Evolutionary conservation across 1,140 invertebrate species (phyloP), one percentile per base, ranked within the genome.

Genomic region (Calephelis virginiensis): DNA sequence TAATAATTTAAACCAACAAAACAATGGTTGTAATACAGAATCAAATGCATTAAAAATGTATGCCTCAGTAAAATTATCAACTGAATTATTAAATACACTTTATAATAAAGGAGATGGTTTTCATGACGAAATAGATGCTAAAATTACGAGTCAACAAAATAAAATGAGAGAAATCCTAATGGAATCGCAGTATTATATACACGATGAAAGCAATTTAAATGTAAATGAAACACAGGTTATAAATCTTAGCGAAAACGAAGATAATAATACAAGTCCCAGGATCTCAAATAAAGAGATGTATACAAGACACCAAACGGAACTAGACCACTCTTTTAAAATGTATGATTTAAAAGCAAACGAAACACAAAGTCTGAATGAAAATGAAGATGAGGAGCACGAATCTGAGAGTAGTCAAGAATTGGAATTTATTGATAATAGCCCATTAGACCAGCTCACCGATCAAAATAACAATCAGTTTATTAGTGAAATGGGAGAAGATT

Each of bases 41-140:
- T 43, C 59, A 56, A 47, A 61, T 61, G 12, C 61, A 40, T 53
- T 12, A 40, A 66, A 64, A 17, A 72, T 70, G 56, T 75, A 66
- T 61, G 61, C 76, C 28, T 63, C 71, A 43, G 82, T 89, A 9
- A 80, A 73, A 76, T 82, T 73, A n/a, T 86, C 86, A 5, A 81
- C 78, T 38, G 78, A 86, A 68, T 65, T 89, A 63, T 74, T 89
- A 5, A 81, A 75, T 46, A 76, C 78, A 37, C 48, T 82, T 70
- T 43, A 47, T 67, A 70, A 64, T 64, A 50, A 60, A 59, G 50
- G 11, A 48, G 14, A 70, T 61, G 1, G 43, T 47, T 61, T 56
- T 14, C 45, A 48, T 56, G 1, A 50, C 12, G 28, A 14, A 40
- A 37, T 7, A 38, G 37, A 37, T 9, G 12, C 10, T 2, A n/a